Evolutionary conservation across 30 jellyfish, hydroid and myxozoan genomes (phyloP), one percentile per base, ranked within the genome.

Genomic region (Aurelia aurita): DNA sequence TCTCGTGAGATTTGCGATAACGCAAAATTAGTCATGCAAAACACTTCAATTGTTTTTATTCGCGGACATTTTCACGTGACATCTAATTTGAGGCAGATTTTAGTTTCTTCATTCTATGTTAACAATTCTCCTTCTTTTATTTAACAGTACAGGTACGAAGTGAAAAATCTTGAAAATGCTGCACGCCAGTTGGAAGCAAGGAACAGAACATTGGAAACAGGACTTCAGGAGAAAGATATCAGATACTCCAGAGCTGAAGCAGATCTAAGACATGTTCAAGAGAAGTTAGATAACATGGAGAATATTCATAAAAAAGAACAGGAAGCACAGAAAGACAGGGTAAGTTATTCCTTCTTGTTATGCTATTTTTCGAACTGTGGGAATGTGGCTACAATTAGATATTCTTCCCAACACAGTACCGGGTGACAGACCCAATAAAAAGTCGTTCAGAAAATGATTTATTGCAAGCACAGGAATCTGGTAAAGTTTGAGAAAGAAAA

Each of bases 261-360:
- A 20, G 96, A 87, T 21, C 46, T 79, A 1, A 72, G 84, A 13
- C 96, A 88, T 35, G 68, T 70, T 68, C 93, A 88, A 60, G 90
- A 70, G 29, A 93, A 87, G 69, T 9, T 81, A 66, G 95, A 87
- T 5, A 74, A 93, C 64, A 81, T 88, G 96, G 98, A 93, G 47
- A 83, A 77, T 46, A 82, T 84, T 29, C 94, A 93, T 57, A 70
- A 29, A 64, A 87, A 87, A 35, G 98, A 93, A 62, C 63, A 87
- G 64, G 93, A 87, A 31, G 85, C 97, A 35, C 96, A 73, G 58
- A 84, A 77, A 51, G 98, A 93, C 12, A 93, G 91, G 97, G 98
- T 93, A 57, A 27, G 91, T 58, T 59, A 1, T 59, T 66, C 0
- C 23, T 51, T 20, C 16, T 6, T 39, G 16, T 39, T 15, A 15